phyloP scores from a whole-genome alignment of 2,113 vertebrate genomes.

The Zonotrichia leucophrys region DNA sequence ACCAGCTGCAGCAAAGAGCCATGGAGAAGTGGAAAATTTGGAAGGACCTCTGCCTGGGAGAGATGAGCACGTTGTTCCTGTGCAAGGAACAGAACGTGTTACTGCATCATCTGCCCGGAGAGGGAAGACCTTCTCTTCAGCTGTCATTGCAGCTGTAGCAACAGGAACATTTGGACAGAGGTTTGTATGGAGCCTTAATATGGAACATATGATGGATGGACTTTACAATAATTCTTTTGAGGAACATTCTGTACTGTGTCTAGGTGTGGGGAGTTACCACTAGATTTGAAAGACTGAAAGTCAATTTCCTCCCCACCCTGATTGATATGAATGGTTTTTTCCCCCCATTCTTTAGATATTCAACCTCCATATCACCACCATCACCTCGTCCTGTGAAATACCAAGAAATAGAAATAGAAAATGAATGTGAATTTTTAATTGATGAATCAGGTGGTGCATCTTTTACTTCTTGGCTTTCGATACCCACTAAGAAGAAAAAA shows the following conservation, averaged over 20 bases:
- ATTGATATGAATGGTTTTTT: not conserved
- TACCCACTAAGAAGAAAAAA: slow-evolving; percentile 31
- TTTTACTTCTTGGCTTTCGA: slow-evolving; percentile 56
- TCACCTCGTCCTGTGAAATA: not conserved
- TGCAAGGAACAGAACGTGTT: not conserved
- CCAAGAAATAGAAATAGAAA: slow-evolving; percentile 3
- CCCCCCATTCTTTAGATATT: slow-evolving; percentile 16
- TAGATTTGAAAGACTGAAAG: not conserved
- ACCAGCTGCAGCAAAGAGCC: not conserved
- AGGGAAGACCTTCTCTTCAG: slow-evolving; percentile 25
- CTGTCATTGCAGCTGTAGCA: slow-evolving; percentile 45
- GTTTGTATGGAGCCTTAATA: slow-evolving; percentile 39
- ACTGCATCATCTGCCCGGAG: not conserved
- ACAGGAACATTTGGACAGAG: slow-evolving; percentile 11
- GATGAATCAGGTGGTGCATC: slow-evolving; percentile 48
- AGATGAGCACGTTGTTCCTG: not conserved
- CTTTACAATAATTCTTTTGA: not conserved
- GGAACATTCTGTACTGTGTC: not conserved
- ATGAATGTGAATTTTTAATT: slow-evolving; percentile 76
- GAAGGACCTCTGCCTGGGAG: not conserved
- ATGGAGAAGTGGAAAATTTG: not conserved
- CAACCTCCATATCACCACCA: not conserved
- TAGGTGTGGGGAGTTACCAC: not conserved
- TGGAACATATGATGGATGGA: not conserved
- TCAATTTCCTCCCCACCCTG: fast-evolving